Conservation (phyloP, 2,113 vertebrate genomes). For the Shinisaurus crocodilurus region DNA sequence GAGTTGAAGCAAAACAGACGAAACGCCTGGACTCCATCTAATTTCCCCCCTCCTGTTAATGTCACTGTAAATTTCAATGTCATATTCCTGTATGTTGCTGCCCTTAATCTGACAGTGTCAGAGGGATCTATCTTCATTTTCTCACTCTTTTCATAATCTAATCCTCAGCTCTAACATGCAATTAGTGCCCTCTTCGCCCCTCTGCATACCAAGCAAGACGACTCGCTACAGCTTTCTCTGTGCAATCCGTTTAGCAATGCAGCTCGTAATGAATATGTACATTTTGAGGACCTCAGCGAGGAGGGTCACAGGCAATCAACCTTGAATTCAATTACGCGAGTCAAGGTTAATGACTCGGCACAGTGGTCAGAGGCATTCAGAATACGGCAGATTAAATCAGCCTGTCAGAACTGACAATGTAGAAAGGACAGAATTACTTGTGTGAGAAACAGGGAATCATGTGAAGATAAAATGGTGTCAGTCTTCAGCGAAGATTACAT, state of each 20-base stretch:
- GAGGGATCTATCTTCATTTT: constrained; percentile 98
- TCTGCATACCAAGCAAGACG: constrained; percentile 86
- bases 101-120: constrained; percentile 99
- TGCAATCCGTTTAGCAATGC: constrained; percentile 95
- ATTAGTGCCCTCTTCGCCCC: constrained; percentile 96
- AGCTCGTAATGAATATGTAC: constrained; percentile 99
- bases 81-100: constrained; percentile 78
- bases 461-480: constrained; percentile 85
- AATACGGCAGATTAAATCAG: constrained; percentile 92
- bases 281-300: constrained; percentile 90
- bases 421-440: constrained; percentile 76
- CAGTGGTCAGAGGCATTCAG: constrained; percentile 95
- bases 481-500: constrained; percentile 83
- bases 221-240: constrained; percentile 94
- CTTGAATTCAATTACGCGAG: constrained; percentile 99
- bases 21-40: constrained; percentile 50
- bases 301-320: constrained; percentile 99
- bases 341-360: constrained; percentile 99
- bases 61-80: constrained; percentile 87
- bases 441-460: constrained; percentile 73
- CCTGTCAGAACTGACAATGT: constrained; percentile 91
- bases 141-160: constrained; percentile 99
- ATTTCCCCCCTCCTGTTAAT: constrained; percentile 75
- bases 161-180: constrained; percentile 98
- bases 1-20: constrained; percentile 36